phyloP scores from a whole-genome alignment of 2,797 vertebrate genomes.

The Sebastes iracundus region DNA sequence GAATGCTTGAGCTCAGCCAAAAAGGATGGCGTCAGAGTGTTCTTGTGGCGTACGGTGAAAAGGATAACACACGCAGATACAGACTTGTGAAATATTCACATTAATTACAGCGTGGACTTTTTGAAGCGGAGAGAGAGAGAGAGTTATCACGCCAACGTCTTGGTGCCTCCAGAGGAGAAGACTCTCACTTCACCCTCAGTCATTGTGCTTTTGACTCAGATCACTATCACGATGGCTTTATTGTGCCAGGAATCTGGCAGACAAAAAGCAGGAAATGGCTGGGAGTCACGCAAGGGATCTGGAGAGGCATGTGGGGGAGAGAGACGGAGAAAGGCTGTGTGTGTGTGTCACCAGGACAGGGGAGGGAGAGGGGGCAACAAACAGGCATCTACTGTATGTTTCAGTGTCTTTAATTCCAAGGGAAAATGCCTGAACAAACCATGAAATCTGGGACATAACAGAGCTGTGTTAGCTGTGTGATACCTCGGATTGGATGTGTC shows the following conservation, averaged over 20 bases:
- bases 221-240: constrained; percentile 80
- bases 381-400: constrained; percentile 48
- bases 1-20: constrained; percentile 16
- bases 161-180: constrained; percentile 67
- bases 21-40: constrained; percentile 38
- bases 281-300: constrained; percentile 84
- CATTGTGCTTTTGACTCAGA: constrained; percentile 79
- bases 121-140: background rate
- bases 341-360: constrained; percentile 56
- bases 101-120: constrained; percentile 24
- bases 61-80: constrained; percentile 42
- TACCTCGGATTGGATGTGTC: constrained; percentile 22
- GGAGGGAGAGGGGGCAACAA: constrained; percentile 30
- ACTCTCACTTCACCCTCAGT: constrained; percentile 66
- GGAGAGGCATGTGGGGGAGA: constrained; percentile 71
- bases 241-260: constrained; percentile 81
- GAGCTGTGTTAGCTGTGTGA: background rate
- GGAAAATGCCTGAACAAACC: background rate
- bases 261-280: constrained; percentile 86
- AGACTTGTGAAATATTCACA: constrained; percentile 39
- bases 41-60: constrained; percentile 40
- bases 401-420: background rate
- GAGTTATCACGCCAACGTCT: constrained; percentile 19
- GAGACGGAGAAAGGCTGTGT: constrained; percentile 38
- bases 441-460: constrained; percentile 1